phyloP scores from a whole-genome alignment of 2,113 vertebrate genomes.

The Osmerus mordax region DNA sequence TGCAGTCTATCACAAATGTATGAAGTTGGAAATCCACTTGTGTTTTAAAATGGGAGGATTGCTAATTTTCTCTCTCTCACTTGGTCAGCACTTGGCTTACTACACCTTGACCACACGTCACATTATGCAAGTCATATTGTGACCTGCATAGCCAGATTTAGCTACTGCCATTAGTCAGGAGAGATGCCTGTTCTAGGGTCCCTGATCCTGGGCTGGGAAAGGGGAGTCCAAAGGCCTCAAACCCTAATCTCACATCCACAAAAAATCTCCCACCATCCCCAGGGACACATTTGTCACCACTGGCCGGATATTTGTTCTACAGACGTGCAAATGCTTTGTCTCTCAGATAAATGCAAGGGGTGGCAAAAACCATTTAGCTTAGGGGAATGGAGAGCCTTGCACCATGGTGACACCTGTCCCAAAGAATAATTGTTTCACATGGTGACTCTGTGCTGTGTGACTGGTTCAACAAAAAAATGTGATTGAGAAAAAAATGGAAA shows the following conservation, averaged over 20 bases:
- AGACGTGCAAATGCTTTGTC: conserved; percentile 19
- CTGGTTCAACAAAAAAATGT: conserved; percentile 5
- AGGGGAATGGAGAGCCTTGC: conserved; percentile 34
- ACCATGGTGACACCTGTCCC: conserved; percentile 45
- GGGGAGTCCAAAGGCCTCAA: background rate
- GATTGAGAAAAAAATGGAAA: conserved; percentile 15
- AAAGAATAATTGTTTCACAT: conserved; percentile 49
- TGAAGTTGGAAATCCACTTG: background rate
- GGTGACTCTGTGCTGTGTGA: conserved; percentile 33
- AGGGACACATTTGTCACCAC: background rate
- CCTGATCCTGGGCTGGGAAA: background rate
- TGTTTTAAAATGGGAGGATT: conserved; percentile 23
- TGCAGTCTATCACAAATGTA: too few species aligned
- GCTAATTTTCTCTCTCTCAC: conserved; percentile 25
- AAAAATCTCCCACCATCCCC: conserved; percentile 15
- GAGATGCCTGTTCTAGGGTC: background rate
- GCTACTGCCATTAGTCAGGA: conserved; percentile 20
- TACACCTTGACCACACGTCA: conserved; percentile 27
- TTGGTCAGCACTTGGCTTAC: conserved; percentile 13
- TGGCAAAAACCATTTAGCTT: conserved; percentile 50
- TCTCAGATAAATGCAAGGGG: conserved; percentile 47
- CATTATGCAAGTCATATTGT: background rate
- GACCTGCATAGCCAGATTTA: conserved; percentile 23
- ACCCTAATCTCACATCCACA: conserved; percentile 3
- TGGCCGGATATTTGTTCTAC: conserved; percentile 28